Evolutionary conservation across 2,888 invertebrate species (phyloP).

Genomic region (Norana najaformis): DNA sequence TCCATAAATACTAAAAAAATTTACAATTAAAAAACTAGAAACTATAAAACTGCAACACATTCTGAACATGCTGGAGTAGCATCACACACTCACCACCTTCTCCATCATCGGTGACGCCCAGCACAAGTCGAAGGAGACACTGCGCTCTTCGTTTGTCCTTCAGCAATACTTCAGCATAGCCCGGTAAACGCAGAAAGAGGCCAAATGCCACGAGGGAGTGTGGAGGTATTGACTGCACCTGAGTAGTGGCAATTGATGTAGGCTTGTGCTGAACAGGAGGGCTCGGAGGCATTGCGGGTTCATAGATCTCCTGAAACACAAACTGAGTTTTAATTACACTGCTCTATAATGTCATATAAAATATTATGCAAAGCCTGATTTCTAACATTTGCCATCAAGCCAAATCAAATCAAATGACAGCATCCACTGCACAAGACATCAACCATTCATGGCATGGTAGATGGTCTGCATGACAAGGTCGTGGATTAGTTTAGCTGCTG

Average conservation of each 20-base stretch:
- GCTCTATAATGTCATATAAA: background rate
- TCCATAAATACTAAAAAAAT: background rate
- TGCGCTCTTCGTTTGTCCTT: slow-evolving; percentile 80
- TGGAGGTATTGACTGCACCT: slow-evolving; percentile 68
- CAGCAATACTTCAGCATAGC: slow-evolving; percentile 85
- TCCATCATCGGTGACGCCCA: slow-evolving; percentile 89
- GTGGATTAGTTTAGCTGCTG: background rate
- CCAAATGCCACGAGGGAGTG: slow-evolving; percentile 90
- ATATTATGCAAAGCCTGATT: background rate
- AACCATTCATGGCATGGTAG: background rate
- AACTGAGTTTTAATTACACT: background rate
- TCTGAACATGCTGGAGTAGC: background rate
- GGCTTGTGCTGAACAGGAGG: slow-evolving; percentile 32
- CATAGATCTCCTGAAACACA: slow-evolving; percentile 41
- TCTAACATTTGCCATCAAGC: background rate
- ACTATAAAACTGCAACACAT: background rate
- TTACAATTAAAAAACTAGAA: background rate
- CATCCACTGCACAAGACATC: background rate
- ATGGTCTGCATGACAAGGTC: background rate
- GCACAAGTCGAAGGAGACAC: slow-evolving; percentile 80
- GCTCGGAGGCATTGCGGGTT: slow-evolving; percentile 38
- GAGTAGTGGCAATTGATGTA: slow-evolving; percentile 22
- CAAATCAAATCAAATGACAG: background rate
- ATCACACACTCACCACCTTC: slow-evolving; percentile 54
- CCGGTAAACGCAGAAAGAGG: slow-evolving; percentile 82